Percentiles rank a stretch among this genome's conserved stretches.
phyloP scores from a whole-genome alignment of 2,113 vertebrate genomes.

The Heterotis niloticus region DNA sequence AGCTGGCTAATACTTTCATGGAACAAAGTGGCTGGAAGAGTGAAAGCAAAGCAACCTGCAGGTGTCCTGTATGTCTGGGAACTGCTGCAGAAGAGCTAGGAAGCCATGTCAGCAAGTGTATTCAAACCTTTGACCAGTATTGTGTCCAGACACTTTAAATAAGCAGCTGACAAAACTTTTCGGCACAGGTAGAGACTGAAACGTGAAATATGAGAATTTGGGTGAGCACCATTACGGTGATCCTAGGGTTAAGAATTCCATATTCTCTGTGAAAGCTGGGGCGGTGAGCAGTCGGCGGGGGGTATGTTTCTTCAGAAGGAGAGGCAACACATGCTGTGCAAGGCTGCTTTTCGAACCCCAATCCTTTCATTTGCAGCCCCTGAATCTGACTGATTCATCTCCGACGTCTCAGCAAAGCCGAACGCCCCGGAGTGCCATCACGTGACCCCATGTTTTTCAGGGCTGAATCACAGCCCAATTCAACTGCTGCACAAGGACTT shows the following conservation, averaged over 20 bases:
- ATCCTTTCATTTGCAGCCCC: conserved; percentile 1
- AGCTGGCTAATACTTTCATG: no score
- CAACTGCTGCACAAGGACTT: neutral
- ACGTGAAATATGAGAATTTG: no score
- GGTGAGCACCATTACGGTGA: neutral
- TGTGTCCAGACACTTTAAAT: no score
- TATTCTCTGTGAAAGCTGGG: neutral
- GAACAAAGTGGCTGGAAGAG: no score
- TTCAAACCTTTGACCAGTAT: no score
- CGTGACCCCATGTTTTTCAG: conserved; percentile 4
- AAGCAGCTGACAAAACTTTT: no score
- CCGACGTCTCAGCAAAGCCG: conserved; percentile 5
- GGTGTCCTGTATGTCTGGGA: no score
- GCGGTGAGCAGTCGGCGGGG: neutral
- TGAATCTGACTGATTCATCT: conserved; percentile 20
- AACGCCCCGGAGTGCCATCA: neutral
- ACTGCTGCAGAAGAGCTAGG: no score
- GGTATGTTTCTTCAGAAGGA: neutral
- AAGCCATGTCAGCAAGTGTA: no score
- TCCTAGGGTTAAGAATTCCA: neutral
- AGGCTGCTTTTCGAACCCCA: neutral
- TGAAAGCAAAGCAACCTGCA: no score
- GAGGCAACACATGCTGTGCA: neutral
- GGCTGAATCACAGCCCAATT: conserved; percentile 18
- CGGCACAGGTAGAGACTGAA: no score